phyloP scores from a whole-genome alignment of 2,888 invertebrate genomes.

The Nudaria mundana region DNA sequence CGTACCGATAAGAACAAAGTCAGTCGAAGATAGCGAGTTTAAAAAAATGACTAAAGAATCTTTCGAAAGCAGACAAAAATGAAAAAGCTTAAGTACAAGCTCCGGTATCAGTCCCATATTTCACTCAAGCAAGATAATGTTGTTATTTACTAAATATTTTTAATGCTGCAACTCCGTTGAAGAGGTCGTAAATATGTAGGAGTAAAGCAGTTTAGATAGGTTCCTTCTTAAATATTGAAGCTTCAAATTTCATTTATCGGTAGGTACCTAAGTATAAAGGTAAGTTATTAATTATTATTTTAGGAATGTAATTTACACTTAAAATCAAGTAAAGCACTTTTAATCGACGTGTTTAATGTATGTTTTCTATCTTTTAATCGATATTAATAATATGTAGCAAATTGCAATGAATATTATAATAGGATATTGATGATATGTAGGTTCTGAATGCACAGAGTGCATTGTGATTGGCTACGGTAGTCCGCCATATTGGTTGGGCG shows the following conservation, averaged over 20 bases:
- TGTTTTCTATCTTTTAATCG: too few relatives aligned
- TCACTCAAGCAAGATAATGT: constrained; percentile 46
- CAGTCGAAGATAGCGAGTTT: constrained; percentile 29
- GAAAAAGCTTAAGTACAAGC: constrained; percentile 39
- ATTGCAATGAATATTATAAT: constrained; percentile 67
- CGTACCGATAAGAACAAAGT: constrained; percentile 36
- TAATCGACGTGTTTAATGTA: too few relatives aligned
- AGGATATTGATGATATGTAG: constrained; percentile 56
- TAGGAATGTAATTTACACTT: too few relatives aligned
- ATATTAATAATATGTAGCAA: constrained; percentile 47
- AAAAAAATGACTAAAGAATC: constrained; percentile 21
- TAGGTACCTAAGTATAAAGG: background rate
- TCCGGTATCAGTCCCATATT: constrained; percentile 46
- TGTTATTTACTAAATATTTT: constrained; percentile 36
- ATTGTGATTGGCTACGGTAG: constrained; percentile 59
- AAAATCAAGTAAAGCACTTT: constrained; percentile 27
- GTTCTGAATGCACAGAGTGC: constrained; percentile 44
- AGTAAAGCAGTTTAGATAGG: constrained; percentile 13
- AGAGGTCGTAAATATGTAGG: constrained; percentile 23
- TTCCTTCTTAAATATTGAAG: constrained; percentile 4
- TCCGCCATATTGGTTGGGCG: constrained; percentile 75
- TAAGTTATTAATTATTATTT: too few relatives aligned
- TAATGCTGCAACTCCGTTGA: constrained; percentile 23
- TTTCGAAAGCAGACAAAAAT: constrained; percentile 41
- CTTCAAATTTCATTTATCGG: background rate